These are phyloP conservation scores for Hirtodrosophila trivittata DNA, from an alignment of 2,888 invertebrate genomes.

Conservation along the genomic window DNA sequence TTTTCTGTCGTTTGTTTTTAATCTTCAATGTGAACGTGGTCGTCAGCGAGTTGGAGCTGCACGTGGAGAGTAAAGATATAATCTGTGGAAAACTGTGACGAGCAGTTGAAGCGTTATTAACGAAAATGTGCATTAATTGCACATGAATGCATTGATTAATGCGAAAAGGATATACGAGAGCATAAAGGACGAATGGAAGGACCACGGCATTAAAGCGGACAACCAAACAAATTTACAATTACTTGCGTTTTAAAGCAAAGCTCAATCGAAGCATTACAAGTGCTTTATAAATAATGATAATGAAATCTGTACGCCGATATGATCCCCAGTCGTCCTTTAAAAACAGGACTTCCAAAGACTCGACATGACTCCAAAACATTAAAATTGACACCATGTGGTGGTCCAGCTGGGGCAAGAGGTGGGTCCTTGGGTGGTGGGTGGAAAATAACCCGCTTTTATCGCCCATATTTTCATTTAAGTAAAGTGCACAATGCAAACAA, in stretches of 20 bases:
- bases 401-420: background rate
- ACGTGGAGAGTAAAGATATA: conserved; percentile 2
- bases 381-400: conserved; percentile 44
- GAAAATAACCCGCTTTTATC: conserved; percentile 38
- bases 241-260: conserved; percentile 31
- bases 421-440: conserved; percentile 4
- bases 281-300: conserved; percentile 58
- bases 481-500: conserved; percentile 63
- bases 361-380: conserved; percentile 36
- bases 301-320: conserved; percentile 18
- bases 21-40: conserved; percentile 9
- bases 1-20: background rate
- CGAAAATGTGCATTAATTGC: conserved; percentile 68
- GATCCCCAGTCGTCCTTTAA: background rate
- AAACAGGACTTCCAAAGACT: conserved; percentile 10
- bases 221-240: conserved; percentile 37
- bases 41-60: too few species aligned
- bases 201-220: conserved; percentile 30
- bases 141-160: conserved; percentile 68
- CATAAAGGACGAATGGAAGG: background rate
- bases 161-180: conserved; percentile 12
- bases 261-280: conserved; percentile 32
- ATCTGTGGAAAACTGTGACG: conserved; percentile 32
- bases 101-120: conserved; percentile 68
- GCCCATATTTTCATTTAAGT: conserved; percentile 53